Percentiles rank a stretch among this genome's conserved stretches.
Evolutionary conservation across 2,797 vertebrate genomes (phyloP).

Genomic region (Eulemur mongoz): DNA sequence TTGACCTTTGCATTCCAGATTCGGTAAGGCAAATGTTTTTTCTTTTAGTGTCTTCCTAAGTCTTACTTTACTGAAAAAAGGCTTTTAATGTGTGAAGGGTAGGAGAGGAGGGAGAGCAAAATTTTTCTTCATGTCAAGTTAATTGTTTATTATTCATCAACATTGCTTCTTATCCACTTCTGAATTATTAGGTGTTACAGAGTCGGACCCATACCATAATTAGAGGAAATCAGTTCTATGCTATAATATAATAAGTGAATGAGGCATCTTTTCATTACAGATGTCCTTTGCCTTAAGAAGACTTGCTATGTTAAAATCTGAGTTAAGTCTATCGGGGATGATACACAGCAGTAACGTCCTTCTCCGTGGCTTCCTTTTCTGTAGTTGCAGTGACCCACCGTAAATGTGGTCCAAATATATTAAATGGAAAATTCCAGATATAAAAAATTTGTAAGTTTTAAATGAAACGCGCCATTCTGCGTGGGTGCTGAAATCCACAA

Average conservation of each 20-base stretch:
- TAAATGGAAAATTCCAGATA: background rate
- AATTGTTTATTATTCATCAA: background rate
- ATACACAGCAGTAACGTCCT: background rate
- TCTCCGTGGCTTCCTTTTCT: background rate
- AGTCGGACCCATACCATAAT: background rate
- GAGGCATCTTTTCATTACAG: background rate
- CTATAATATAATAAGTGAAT: background rate
- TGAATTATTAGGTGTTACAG: background rate
- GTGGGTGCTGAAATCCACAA: background rate
- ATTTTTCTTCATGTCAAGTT: background rate
- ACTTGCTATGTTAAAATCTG: background rate
- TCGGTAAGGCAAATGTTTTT: background rate
- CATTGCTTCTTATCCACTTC: background rate
- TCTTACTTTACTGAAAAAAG: conserved; percentile 42
- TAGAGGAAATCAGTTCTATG: background rate
- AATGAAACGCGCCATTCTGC: background rate
- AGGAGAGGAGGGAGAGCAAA: background rate
- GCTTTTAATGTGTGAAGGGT: background rate
- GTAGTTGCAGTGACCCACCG: background rate
- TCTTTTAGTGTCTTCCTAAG: background rate
- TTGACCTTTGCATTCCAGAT: conserved; percentile 20
- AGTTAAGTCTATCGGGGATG: background rate
- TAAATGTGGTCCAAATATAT: background rate
- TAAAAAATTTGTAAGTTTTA: background rate
- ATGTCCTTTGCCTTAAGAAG: background rate